Evolutionary conservation across 2,888 invertebrate species (phyloP), one percentile per base, ranked within the genome.

Genomic region (Drosophila nigricruria): DNA sequence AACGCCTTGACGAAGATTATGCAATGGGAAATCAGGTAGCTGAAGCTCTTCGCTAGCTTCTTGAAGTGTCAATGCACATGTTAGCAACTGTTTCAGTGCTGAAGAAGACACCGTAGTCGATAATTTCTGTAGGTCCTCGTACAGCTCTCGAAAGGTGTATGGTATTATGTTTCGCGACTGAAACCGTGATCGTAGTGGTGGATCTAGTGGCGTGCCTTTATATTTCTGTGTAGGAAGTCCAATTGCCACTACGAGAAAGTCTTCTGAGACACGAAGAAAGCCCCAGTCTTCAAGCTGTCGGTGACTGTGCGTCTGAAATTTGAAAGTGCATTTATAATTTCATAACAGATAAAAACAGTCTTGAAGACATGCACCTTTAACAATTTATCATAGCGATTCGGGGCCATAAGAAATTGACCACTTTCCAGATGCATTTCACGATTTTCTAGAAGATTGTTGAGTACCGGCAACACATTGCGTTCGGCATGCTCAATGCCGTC

Each of bases 401-500:
- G 96, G 0, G 98, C 96, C 91, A 99, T 96, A 42, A 99, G 94
- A 92, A 99, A 97, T 82, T 98, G 94, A 0, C 99, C 99, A 94
- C 99, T 99, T 93, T 99, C 99, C 70, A 99, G 94, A 93, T 99
- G 98, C 98, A 99, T 99, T 93, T 99, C 99, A 64, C 99, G 94
- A 93, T 99, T 99, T 93, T 99, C 99, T 59, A 99, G 93, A 61
- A 99, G 94, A 93, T 99, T 99, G 93, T 99, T 99, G 43, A 99
- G 94, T 53, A 99, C 97, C 38, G 99, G 99, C 70, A 99, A 93
- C 45, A 99, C 99, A 94, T 99, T 99, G 54, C 99, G 94, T 92
- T 99, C 99, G 0, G 98, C 98, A 92, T 99, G 98, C 94, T 99
- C 99, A 63, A 99, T 97, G 2, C 99, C 99, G 93, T 99, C 99